These are phyloP conservation scores for Apistogramma diplotaenia DNA, from an alignment of 2,113 vertebrate genomes.

Conservation along the genomic window DNA sequence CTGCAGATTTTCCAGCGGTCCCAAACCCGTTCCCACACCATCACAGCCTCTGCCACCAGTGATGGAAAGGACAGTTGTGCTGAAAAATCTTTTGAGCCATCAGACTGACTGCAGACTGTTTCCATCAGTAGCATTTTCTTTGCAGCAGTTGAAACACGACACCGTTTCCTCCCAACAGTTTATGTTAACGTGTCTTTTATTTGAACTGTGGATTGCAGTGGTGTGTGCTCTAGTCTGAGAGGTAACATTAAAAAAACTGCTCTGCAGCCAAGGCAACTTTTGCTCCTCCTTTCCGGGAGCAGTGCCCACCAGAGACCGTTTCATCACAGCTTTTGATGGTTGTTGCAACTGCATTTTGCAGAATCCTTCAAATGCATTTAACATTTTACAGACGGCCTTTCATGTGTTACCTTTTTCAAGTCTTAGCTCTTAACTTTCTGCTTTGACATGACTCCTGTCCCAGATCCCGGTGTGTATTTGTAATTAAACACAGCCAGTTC, in stretches of 20 bases:
- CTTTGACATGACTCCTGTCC: not conserved
- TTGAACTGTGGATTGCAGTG: not conserved
- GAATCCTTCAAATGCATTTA: not conserved
- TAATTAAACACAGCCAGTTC: not conserved
- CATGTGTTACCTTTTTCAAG: not conserved
- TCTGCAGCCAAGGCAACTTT: not conserved
- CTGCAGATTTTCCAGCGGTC: too few relatives aligned
- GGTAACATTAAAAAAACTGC: not conserved
- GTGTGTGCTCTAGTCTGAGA: not conserved
- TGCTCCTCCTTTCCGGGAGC: not conserved
- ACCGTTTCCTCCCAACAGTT: too few relatives aligned
- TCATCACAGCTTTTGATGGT: not conserved
- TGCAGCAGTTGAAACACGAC: too few relatives aligned
- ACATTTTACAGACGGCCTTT: not conserved
- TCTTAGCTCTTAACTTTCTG: not conserved
- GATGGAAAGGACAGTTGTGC: too few relatives aligned
- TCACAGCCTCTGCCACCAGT: too few relatives aligned
- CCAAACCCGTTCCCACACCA: too few relatives aligned
- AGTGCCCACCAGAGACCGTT: not conserved
- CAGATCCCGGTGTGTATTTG: not conserved
- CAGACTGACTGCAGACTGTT: too few relatives aligned
- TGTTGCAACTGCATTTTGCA: not conserved
- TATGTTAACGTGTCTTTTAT: too few relatives aligned
- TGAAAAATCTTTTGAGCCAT: too few relatives aligned
- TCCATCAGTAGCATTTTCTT: too few relatives aligned